Conservation (phyloP, 2,113 vertebrate genomes). For the Hippopotamus amphibius region DNA sequence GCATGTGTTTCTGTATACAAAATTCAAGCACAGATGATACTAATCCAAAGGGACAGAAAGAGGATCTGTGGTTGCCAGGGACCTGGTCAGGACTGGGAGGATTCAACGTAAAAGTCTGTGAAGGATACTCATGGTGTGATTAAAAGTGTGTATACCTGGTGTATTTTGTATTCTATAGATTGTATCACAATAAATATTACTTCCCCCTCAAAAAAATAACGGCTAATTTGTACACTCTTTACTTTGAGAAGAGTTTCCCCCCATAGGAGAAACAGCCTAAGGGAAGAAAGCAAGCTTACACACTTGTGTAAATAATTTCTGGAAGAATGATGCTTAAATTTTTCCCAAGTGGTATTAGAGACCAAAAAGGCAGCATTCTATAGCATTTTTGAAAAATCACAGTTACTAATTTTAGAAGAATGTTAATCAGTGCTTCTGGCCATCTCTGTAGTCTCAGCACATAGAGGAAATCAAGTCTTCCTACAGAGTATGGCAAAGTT, state of each 20-base stretch:
- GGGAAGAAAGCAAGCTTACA: neutral
- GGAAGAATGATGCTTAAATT: neutral
- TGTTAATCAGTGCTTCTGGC: neutral
- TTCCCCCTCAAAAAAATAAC: neutral
- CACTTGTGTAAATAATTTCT: neutral
- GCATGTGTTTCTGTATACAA: neutral
- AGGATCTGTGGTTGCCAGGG: accelerated
- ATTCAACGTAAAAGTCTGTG: neutral
- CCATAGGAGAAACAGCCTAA: neutral
- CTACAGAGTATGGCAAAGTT: neutral
- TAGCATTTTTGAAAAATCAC: neutral
- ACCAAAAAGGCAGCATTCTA: neutral
- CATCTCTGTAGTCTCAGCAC: neutral
- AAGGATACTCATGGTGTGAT: neutral
- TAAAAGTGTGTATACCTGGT: neutral
- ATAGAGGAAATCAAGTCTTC: neutral
- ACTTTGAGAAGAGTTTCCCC: neutral
- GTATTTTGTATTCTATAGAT: neutral
- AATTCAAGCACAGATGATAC: neutral
- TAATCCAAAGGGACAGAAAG: neutral
- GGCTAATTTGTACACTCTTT: neutral
- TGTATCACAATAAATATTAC: neutral
- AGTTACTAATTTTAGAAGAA: neutral
- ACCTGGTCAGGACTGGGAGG: neutral
- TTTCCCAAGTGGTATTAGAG: neutral